These are phyloP conservation scores for Lerema accius DNA, from an alignment of 1,140 invertebrate genomes.

Conservation along the genomic window DNA sequence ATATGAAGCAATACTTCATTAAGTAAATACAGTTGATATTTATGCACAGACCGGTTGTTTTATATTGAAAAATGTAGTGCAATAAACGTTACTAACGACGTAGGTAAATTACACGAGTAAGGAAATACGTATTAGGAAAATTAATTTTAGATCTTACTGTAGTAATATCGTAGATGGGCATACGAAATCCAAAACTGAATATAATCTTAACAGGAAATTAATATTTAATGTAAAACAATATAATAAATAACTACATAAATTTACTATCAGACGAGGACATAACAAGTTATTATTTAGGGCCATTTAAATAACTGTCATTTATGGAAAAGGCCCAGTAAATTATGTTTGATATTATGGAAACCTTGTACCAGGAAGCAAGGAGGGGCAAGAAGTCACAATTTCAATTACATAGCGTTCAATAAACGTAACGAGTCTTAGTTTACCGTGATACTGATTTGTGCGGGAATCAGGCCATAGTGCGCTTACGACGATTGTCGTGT, in stretches of 20 bases:
- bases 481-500: slow-evolving; percentile 1
- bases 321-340: slow-evolving; percentile 16
- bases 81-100: no score
- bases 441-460: slow-evolving; percentile 18
- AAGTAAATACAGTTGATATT: no score
- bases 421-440: slow-evolving; percentile 28
- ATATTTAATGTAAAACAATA: background rate
- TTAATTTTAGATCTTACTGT: no score
- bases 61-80: no score
- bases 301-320: slow-evolving; percentile 20
- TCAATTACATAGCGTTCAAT: slow-evolving; percentile 26
- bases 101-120: no score
- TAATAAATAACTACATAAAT: background rate
- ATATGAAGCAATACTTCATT: no score
- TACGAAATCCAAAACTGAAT: background rate
- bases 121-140: no score
- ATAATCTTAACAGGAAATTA: background rate
- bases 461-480: slow-evolving; percentile 10
- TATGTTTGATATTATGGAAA: slow-evolving; percentile 15
- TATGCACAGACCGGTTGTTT: no score
- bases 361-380: slow-evolving; percentile 28
- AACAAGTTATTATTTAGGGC: background rate
- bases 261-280: slow-evolving; percentile 5
- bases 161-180: no score
- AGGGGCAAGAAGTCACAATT: slow-evolving; percentile 29